Base-by-base conservation (phyloP, 2,888 invertebrate genomes). In the Enchytraeus crypticus region DNA sequence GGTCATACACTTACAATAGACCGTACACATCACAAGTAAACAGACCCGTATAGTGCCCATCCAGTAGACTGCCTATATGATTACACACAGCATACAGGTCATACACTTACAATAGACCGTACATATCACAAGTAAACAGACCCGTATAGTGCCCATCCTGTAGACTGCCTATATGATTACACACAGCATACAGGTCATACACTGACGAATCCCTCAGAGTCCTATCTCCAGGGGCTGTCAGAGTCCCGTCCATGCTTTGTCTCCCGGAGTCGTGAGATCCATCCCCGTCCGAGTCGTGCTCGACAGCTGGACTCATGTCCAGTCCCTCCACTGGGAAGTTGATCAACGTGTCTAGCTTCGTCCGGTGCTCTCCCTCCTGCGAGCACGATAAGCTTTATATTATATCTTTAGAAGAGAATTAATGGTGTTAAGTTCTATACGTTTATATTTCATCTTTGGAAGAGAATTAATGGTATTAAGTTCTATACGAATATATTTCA, bases 141-240 rank as follows among this genome's bases (percentile, higher is more conserved):
- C 84, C 84, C 66, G 93, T 95, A 76, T 96, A 96, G 79, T 96
- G 95, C 0, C 95, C 95, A 0, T 92, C 92, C 76, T 90, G 90
- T 66, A 95, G 78, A 73, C 88, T 88, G 0, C 91, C 92, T 76
- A 93, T 92, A 79, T 96, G 96, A 81, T 95, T 95, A 75, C 92
- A 92, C 23, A 96, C 89, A 1, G 90, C 93, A 79, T 92, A 93
- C 34, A 96, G 82, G 77, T 96, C 93, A 79, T 93, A 96, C 2
- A 87, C 84, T 72, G 89, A 88, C 54, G 86, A 86, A 23, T 67
- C 49, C 26, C 26, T 47, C 8, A 47, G 14, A 21, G 14, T 23
- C 49, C 21, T 47, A 47, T 8, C 8, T 23, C 14, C 21, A 23
- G 8, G 5, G 18, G 11, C 38, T 14, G 11, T 38, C 18, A 14